Evolutionary conservation across 1,140 invertebrate genomes (phyloP), one percentile per base, ranked within the genome.

Genomic region (Lepidotrigona ventralis): DNA sequence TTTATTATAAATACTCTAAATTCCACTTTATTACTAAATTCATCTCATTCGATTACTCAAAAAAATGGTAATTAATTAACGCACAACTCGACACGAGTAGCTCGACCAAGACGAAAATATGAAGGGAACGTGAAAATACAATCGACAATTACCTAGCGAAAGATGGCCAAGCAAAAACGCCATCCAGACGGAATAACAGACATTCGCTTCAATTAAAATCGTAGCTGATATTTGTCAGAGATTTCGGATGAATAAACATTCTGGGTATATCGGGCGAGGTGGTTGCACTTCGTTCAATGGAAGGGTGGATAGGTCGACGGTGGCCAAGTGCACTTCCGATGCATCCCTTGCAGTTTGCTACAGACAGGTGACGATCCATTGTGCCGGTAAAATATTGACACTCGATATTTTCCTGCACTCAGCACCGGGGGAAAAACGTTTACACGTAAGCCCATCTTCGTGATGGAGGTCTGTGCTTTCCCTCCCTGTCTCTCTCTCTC

Each of bases 331-430:
- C 86, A 91, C 89, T 90, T 90, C 85, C 86, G 86, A 89, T 86
- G 87, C 86, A 86, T 83, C 85, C 79, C 71, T 84, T 72, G 73
- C 83, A 84, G 90, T 89, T 91, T 90, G 86, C 85, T 87, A 79
- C 79, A 83, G 87, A 90, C 90, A 90, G 85, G 79, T 86, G 88
- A 87, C 87, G 83, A 85, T 89, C 89, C 84, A 90, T 91, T 90
- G 90, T 91, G 84, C 72, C 75, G 74, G 84, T 92, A 89, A 92
- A 92, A 92, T 92, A 92, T 92, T 91, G 91, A 92, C 91, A 90
- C 87, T 92, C 91, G 85, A 90, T 92, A 91, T 91, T 91, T 91
- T 79, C 79, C 75, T 77, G 73, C 74, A 72, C 76, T 81, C 76
- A 81, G n/a, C 79, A 56, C 5, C 39, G 75, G 64, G 56, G 73